Conservation (phyloP, 2,888 invertebrate species). For the Alitta virens region DNA sequence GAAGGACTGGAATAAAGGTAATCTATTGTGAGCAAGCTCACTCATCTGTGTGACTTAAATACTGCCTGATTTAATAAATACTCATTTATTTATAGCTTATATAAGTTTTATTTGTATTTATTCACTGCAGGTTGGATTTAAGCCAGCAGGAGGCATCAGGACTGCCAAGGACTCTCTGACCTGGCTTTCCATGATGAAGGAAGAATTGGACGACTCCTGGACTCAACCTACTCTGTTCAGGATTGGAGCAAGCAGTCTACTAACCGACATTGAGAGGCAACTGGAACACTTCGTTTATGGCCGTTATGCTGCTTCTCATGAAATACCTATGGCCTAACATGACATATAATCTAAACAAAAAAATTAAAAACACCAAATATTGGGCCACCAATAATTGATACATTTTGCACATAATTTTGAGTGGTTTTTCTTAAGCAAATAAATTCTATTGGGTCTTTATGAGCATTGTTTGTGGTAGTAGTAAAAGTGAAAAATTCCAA, state of each 20-base stretch:
- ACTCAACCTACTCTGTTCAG: conserved; percentile 76
- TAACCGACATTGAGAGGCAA: conserved; percentile 71
- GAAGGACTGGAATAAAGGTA: conserved; percentile 66
- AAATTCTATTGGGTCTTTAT: too few species aligned
- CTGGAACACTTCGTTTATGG: conserved; percentile 54
- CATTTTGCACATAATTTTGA: too few species aligned
- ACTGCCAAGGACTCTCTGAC: conserved; percentile 79
- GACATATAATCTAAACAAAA: neutral
- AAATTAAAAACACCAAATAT: neutral
- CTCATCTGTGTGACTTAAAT: too few species aligned
- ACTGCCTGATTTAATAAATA: too few species aligned
- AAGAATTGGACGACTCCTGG: conserved; percentile 85
- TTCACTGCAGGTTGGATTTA: conserved; percentile 79
- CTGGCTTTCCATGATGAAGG: conserved; percentile 82
- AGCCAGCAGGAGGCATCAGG: conserved; percentile 95
- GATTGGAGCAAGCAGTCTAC: conserved; percentile 89
- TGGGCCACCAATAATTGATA: too few species aligned
- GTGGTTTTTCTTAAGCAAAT: too few species aligned
- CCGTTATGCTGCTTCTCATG: conserved; percentile 51
- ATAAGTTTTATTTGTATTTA: neutral
- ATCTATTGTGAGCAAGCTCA: too few species aligned
- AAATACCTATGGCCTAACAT: conserved; percentile 54
- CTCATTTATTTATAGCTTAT: too few species aligned
- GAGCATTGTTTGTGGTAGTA: too few species aligned
- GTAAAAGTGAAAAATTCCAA: too few species aligned